Conservation (phyloP, 2,113 vertebrate genomes). For the Diphyllodes magnificus region DNA sequence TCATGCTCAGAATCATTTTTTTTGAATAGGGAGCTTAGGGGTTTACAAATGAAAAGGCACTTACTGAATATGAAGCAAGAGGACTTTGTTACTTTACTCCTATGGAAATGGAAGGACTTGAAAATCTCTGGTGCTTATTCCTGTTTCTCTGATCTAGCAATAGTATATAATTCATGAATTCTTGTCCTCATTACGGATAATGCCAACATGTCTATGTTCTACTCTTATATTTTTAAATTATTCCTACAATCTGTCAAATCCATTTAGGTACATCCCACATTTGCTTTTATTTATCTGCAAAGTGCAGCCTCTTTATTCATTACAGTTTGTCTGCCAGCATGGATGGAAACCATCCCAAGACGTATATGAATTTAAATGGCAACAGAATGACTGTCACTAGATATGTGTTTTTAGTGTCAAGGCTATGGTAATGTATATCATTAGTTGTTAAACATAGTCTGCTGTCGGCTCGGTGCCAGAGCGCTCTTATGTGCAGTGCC, state of each 20-base stretch:
- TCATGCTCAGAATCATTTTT: neutral
- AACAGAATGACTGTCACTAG: conserved; percentile 60
- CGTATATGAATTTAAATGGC: conserved; percentile 44
- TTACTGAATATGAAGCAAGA: neutral
- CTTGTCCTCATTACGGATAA: neutral
- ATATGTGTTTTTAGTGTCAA: conserved; percentile 65
- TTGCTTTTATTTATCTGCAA: conserved; percentile 63
- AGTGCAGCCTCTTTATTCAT: conserved; percentile 43
- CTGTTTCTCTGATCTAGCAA: neutral
- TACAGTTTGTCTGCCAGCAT: conserved; percentile 43
- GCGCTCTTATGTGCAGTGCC: neutral
- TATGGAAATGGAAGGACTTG: neutral
- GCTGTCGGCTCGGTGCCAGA: conserved; percentile 30
- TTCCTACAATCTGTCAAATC: conserved; percentile 27
- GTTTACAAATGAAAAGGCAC: neutral
- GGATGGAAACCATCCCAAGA: conserved; percentile 60
- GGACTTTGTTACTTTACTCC: neutral
- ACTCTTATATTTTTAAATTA: conserved; percentile 21
- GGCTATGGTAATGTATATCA: conserved; percentile 63
- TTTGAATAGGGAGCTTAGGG: neutral
- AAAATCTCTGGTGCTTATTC: neutral
- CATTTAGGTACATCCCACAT: conserved; percentile 26
- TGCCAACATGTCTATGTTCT: neutral
- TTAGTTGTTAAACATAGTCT: conserved; percentile 68
- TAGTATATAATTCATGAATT: neutral